Evolutionary conservation across 2,797 vertebrate genomes (phyloP).

Genomic region (Selene dorsalis): DNA sequence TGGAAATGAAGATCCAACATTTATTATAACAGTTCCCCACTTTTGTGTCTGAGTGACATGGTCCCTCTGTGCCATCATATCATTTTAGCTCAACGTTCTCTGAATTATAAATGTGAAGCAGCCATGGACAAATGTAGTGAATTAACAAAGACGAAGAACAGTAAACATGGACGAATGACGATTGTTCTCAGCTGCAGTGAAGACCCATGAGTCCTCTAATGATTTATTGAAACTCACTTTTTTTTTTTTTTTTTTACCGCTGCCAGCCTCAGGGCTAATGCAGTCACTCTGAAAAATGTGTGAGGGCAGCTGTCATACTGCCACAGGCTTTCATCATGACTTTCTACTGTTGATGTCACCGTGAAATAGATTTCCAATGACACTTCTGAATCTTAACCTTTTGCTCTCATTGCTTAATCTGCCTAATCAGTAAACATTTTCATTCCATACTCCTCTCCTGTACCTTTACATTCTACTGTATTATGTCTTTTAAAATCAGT

Average conservation of each 20-base stretch:
- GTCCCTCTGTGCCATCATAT: slow-evolving; percentile 24
- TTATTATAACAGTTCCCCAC: slow-evolving; percentile 1
- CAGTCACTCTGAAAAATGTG: slow-evolving; percentile 68
- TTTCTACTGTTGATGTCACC: slow-evolving; percentile 50
- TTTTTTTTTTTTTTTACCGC: slow-evolving; percentile 58
- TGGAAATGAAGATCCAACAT: neutral
- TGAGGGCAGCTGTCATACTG: slow-evolving; percentile 69
- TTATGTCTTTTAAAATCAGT: slow-evolving; percentile 2
- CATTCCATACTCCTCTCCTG: neutral
- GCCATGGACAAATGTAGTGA: slow-evolving; percentile 23
- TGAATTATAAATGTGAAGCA: slow-evolving; percentile 34
- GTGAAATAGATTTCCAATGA: slow-evolving; percentile 48
- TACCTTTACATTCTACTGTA: neutral
- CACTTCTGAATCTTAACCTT: slow-evolving; percentile 31
- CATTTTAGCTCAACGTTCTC: slow-evolving; percentile 31
- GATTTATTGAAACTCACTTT: slow-evolving; percentile 73
- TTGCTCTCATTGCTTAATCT: slow-evolving; percentile 35
- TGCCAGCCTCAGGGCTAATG: slow-evolving; percentile 72
- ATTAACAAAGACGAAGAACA: slow-evolving; percentile 39
- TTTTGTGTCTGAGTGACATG: neutral
- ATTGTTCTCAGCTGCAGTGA: slow-evolving; percentile 57
- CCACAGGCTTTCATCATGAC: slow-evolving; percentile 46
- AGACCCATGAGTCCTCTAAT: slow-evolving; percentile 61
- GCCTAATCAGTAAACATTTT: slow-evolving; percentile 11
- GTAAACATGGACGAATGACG: slow-evolving; percentile 51